Conservation (phyloP, 64 coral and sea anemone genomes). For the Actinia tenebrosa region DNA sequence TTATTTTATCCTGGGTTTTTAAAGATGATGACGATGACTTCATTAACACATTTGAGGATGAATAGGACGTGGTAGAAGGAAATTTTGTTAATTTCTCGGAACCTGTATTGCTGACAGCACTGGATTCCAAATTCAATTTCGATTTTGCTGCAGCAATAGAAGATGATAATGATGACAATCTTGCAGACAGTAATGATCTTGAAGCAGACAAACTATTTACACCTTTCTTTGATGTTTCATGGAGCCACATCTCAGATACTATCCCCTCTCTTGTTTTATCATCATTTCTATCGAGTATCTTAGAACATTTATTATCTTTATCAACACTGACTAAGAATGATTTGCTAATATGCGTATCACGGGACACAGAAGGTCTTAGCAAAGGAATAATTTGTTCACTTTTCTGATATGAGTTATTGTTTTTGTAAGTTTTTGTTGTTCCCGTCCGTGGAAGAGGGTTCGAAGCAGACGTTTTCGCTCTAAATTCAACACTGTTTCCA, state of each 20-base stretch:
- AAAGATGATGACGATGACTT: neutral
- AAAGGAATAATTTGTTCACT: neutral
- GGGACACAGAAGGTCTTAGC: neutral
- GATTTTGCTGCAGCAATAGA: constrained; percentile 14
- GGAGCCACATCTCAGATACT: neutral
- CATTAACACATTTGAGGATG: neutral
- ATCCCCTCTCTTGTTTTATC: neutral
- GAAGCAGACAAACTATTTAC: neutral
- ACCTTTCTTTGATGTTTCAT: neutral
- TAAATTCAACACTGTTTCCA: neutral
- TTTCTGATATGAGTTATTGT: neutral
- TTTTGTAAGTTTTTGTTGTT: neutral
- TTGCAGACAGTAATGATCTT: constrained; percentile 1
- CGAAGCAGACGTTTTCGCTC: neutral
- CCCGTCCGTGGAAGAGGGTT: neutral
- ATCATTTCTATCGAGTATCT: neutral
- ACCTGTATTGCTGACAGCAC: neutral
- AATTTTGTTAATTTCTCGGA: neutral
- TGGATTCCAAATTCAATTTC: neutral
- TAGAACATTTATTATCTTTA: neutral
- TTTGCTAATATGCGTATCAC: neutral
- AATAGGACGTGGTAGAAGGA: neutral
- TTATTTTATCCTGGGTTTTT: neutral
- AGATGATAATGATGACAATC: constrained; percentile 22
- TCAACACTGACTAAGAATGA: neutral